A percentile compares a stretch with the other conserved stretches of the same genome.
These are phyloP conservation scores for Phaethon lepturus DNA, from an alignment of 2,113 vertebrate species.

Conservation along the genomic window DNA sequence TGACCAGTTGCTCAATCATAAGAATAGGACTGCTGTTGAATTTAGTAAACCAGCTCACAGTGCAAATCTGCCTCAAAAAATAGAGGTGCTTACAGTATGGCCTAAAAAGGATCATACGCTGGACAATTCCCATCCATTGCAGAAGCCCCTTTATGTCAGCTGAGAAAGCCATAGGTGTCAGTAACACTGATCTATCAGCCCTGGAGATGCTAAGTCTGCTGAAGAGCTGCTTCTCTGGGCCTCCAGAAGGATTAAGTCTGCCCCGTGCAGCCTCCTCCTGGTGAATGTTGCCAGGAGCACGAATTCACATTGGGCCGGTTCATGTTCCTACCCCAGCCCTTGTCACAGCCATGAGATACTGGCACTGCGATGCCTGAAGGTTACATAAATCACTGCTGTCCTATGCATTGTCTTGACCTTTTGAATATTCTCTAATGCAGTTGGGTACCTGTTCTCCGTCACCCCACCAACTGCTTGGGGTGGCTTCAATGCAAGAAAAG, in stretches of 20 bases:
- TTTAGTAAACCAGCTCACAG: not conserved
- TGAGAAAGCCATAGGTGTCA: not conserved
- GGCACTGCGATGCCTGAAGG: conserved; percentile 44
- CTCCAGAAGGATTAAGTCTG: not conserved
- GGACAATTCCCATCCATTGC: not conserved
- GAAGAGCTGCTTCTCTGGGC: not conserved
- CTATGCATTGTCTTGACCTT: conserved; percentile 64
- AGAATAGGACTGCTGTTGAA: not conserved
- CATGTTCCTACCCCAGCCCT: conserved; percentile 30
- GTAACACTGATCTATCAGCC: not conserved
- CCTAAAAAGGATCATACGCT: not conserved
- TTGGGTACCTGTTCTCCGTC: conserved; percentile 38
- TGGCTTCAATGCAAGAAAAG: conserved; percentile 6
- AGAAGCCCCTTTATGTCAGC: not conserved
- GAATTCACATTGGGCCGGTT: not conserved
- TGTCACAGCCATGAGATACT: conserved; percentile 52
- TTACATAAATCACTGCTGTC: conserved; percentile 44
- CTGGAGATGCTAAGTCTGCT: not conserved
- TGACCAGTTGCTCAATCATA: not conserved
- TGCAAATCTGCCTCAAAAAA: not conserved
- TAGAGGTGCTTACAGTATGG: rapidly evolving
- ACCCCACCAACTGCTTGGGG: conserved; percentile 19
- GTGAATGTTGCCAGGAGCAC: not conserved
- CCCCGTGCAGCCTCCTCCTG: not conserved
- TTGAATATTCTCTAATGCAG: conserved; percentile 53